Base-by-base conservation (phyloP, 2,797 vertebrate species). In the Rhynchotus rufescens region DNA sequence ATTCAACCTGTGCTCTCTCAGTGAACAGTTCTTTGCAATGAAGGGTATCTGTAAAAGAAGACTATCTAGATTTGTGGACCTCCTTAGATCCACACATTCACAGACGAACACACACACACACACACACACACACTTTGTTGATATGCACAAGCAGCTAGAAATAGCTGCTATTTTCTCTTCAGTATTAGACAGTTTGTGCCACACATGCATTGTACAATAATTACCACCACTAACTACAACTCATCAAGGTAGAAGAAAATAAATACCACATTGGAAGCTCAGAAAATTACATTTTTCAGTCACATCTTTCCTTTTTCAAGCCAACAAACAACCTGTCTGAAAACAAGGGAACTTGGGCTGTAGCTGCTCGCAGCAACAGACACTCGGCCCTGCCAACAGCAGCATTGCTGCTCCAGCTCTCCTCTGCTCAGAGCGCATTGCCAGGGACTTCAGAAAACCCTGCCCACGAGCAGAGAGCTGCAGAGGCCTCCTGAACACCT, bases 391-490 rank as follows among this genome's bases (percentile, higher is more conserved):
- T 51, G 34, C 57, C 36, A n/a, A 7, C 30, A 47, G 45, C 52
- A 26, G 45, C 45, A 69, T 32, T 52, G 20, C 32, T 81, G 57
- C 76, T 69, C 71, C 45, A 78, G 22, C 28, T 67, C 30, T 19
- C 52, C 64, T 57, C 25, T 62, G 36, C 36, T 60, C 2, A 1
- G 42, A 73, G 13, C 32, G 61, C 25, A 7, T 56, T 57, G 28
- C n/a, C 42, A 20, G n/a, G 19, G 7, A 32, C 56, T 56, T 30
- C 40, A 73, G 44, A 81, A 85, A 85, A 44, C 15, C 17, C 54
- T 42, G 61, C 32, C 60, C 38, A 5, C 36, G 36, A 72, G 20
- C 1, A 0, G 61, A 54, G 30, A 62, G 72, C 36, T 1, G 0
- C 9, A 10, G 20, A 84, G 52, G 10, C 15, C 25, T n/a, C 57